phyloP scores from a whole-genome alignment of 2,888 invertebrate species.

The Papilio elwesi region DNA sequence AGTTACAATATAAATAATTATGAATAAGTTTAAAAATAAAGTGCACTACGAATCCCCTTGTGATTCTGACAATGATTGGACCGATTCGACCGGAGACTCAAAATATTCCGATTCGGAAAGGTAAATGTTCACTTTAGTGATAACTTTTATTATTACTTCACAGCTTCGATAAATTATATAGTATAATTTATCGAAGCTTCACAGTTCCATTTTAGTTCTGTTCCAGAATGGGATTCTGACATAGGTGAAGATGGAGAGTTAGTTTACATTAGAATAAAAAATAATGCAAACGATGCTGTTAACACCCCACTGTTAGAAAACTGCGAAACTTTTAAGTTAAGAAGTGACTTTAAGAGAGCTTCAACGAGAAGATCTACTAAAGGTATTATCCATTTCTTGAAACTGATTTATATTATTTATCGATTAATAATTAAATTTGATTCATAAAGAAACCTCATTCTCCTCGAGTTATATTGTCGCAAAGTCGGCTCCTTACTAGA shows the following conservation, averaged over 20 bases:
- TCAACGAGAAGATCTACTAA: constrained; percentile 73
- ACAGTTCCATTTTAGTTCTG: constrained; percentile 73
- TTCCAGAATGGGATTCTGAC: constrained; percentile 88
- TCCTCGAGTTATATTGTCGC: too few relatives aligned
- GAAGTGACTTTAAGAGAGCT: constrained; percentile 76
- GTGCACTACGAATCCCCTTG: constrained; percentile 69
- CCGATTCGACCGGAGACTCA: constrained; percentile 75
- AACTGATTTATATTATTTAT: too few relatives aligned
- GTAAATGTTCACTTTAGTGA: constrained; percentile 53
- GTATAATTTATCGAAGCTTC: too few relatives aligned
- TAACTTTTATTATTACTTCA: neutral
- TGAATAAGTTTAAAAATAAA: constrained; percentile 64
- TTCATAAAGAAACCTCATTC: too few relatives aligned
- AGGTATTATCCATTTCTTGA: constrained; percentile 53
- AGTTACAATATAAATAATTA: constrained; percentile 39
- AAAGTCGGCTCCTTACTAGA: too few relatives aligned
- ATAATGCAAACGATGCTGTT: constrained; percentile 49
- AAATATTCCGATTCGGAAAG: constrained; percentile 86
- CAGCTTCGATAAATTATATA: neutral
- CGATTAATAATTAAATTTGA: too few relatives aligned
- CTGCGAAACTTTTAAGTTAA: constrained; percentile 73
- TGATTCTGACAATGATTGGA: constrained; percentile 79
- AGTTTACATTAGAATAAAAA: constrained; percentile 86
- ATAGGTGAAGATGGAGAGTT: constrained; percentile 87
- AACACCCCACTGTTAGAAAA: constrained; percentile 70